These are phyloP conservation scores for Pharmacophagus antenor DNA, from an alignment of 2,888 invertebrate genomes.

Conservation along the genomic window DNA sequence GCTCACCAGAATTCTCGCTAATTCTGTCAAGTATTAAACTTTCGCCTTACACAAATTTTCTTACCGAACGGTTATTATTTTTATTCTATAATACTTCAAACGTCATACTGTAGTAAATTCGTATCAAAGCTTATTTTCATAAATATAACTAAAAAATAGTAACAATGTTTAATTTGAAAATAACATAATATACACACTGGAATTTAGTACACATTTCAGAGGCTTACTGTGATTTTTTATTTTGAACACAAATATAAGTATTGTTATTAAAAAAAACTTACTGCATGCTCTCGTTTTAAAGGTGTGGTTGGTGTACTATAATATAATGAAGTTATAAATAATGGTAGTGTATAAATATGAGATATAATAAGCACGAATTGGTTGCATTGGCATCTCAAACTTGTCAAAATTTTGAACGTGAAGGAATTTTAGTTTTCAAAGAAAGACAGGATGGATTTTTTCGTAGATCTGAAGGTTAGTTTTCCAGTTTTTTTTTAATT, in stretches of 20 bases:
- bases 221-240: background rate
- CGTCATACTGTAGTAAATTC: too few relatives aligned
- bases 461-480: slow-evolving; percentile 93
- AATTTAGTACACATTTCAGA: background rate
- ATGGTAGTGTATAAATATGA: slow-evolving; percentile 79
- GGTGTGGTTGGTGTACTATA: slow-evolving; percentile 18
- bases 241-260: background rate
- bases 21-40: too few relatives aligned
- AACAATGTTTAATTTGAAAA: too few relatives aligned
- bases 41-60: too few relatives aligned
- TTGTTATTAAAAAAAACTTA: background rate
- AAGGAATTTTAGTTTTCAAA: slow-evolving; percentile 91
- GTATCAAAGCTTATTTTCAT: too few relatives aligned
- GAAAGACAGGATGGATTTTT: slow-evolving; percentile 96
- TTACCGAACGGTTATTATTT: too few relatives aligned
- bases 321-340: slow-evolving; percentile 14
- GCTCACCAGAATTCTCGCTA: too few relatives aligned
- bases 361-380: slow-evolving; percentile 95
- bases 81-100: too few relatives aligned
- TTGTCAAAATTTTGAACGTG: slow-evolving; percentile 93
- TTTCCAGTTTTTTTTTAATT: background rate
- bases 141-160: too few relatives aligned
- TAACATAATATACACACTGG: background rate
- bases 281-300: slow-evolving; percentile 1
- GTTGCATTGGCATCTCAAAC: slow-evolving; percentile 92